phyloP scores from a whole-genome alignment of 53 echinoderm and acorn worm genomes.

The Patiria pectinifera region DNA sequence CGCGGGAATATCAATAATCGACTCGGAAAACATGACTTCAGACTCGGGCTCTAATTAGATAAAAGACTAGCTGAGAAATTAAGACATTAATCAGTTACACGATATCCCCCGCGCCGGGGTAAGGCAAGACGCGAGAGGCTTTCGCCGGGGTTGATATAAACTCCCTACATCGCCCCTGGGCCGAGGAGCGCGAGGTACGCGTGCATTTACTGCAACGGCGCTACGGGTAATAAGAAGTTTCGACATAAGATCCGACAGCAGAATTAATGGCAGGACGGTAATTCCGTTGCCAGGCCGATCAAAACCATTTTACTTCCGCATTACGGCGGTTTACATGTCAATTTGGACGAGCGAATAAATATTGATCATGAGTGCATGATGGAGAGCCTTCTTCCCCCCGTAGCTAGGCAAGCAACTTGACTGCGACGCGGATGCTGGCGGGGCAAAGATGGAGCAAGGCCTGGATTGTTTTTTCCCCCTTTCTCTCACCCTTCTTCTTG shows the following conservation, averaged over 20 bases:
- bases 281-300: slow-evolving; percentile 58
- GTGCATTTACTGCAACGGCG: background rate
- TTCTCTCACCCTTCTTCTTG: background rate
- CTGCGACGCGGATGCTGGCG: slow-evolving; percentile 12
- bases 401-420: slow-evolving; percentile 52
- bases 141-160: background rate
- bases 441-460: slow-evolving; percentile 13
- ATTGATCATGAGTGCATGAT: slow-evolving; percentile 61
- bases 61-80: slow-evolving; percentile 68
- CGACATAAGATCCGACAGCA: slow-evolving; percentile 57
- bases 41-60: slow-evolving; percentile 69
- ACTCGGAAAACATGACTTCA: slow-evolving; percentile 58
- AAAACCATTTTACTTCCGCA: slow-evolving; percentile 65
- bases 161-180: slow-evolving; percentile 27
- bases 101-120: slow-evolving; percentile 50
- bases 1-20: slow-evolving; percentile 63
- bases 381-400: slow-evolving; percentile 33
- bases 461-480: background rate
- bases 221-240: slow-evolving; percentile 27
- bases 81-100: slow-evolving; percentile 75
- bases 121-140: slow-evolving; percentile 22
- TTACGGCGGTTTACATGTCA: slow-evolving; percentile 65
- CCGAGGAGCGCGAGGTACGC: background rate
- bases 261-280: slow-evolving; percentile 58
- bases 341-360: slow-evolving; percentile 64